Base-by-base conservation (phyloP, 2,888 invertebrate genomes). In the Tanypteryx hageni region DNA sequence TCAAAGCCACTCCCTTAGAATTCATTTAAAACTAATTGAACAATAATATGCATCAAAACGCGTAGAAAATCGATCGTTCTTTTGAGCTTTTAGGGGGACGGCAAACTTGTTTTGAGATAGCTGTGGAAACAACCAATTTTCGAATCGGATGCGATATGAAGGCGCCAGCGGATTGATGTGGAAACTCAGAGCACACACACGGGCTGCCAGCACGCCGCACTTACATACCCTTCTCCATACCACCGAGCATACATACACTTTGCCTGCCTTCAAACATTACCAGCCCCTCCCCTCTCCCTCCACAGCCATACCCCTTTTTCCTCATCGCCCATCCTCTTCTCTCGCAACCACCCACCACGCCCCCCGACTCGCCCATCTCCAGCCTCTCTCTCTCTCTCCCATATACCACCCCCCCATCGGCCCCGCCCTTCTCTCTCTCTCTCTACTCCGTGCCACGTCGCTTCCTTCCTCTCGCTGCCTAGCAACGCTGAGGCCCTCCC, bases 391-490 rank as follows among this genome's bases (percentile, higher is more conserved):
- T 64, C 64, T 8, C 16, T n/a, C 68, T 68, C 22, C 86, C 61
- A 18, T 31, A 86, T 27, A 61, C 58, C 59, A 58, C 59, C 61
- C 59, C 59, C 86, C 61, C 82, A 44, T 16, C 61, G 86, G 89
- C 89, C 89, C 89, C 89, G 89, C 89, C 89, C 89, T 59, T 31
- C 61, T 44, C 64, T 57, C 8, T 44, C 82, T 18, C 83, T n/a
- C 18, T 18, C 56, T 31, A 18, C 82, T 11, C 82, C 82, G 27
- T 57, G 85, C 85, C n/a, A 86, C 86, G 85, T 59, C 14, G 27
- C 84, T 84, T 84, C 84, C 85, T 85, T 85, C 85, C 61, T 86
- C 59, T 59, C 86, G 86, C 86, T 86, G 86, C 86, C 86, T 89
- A 44, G 89, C 89, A 89, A 89, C 89, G 89, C 89, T 44, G 58